Conservation (phyloP, 2,113 vertebrate genomes). For the Elanus axillaris region DNA sequence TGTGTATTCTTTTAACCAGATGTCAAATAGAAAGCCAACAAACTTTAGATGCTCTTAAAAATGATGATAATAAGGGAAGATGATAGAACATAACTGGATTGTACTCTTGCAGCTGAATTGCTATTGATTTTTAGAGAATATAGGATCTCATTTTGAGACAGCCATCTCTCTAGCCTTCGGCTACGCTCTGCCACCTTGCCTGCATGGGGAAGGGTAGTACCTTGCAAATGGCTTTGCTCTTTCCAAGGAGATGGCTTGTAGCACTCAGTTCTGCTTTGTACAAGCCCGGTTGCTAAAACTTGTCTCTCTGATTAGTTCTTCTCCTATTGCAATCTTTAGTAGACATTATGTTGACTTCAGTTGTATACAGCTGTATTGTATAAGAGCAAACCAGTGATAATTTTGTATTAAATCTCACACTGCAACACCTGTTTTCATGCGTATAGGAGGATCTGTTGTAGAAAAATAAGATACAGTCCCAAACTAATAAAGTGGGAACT, state of each 20-base stretch:
- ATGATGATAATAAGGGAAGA: background rate
- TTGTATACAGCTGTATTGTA: background rate
- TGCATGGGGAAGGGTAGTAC: rapidly evolving
- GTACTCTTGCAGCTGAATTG: background rate
- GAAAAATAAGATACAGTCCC: background rate
- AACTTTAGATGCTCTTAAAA: conserved; percentile 3
- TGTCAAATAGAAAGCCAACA: background rate
- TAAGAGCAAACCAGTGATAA: background rate
- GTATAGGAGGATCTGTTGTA: background rate
- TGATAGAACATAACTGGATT: background rate
- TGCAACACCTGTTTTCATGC: background rate
- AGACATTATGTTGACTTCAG: background rate
- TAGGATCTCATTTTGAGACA: background rate
- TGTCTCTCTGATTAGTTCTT: background rate
- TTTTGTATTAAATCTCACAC: background rate
- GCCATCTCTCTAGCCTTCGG: background rate
- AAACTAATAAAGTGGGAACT: background rate
- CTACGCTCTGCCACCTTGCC: background rate
- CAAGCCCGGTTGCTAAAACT: background rate
- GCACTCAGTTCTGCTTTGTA: background rate
- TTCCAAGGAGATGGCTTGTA: background rate
- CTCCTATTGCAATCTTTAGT: background rate
- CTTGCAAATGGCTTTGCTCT: background rate
- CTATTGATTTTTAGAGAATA: background rate
- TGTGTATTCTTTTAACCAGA: background rate